A percentile compares a stretch with the other conserved stretches of the same genome.
These are phyloP conservation scores for Dynastes grantii DNA, from an alignment of 2,888 invertebrate genomes.

Conservation along the genomic window DNA sequence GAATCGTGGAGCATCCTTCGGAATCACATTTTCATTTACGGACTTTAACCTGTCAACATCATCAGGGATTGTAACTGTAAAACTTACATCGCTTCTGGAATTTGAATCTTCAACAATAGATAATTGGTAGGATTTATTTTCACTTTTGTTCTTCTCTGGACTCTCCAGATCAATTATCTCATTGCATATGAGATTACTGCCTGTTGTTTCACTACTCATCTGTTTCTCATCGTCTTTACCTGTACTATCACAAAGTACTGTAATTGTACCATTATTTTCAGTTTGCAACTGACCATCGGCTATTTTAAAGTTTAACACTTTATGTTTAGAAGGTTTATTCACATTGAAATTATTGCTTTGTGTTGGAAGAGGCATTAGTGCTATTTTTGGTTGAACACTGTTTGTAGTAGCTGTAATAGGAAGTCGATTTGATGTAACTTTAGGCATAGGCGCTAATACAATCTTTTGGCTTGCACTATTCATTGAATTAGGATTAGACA, in stretches of 20 bases:
- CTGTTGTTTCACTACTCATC: constrained; percentile 66
- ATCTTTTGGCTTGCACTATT: constrained; percentile 71
- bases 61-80: constrained; percentile 73
- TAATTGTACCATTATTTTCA: constrained; percentile 76
- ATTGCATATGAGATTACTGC: constrained; percentile 71
- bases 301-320: constrained; percentile 80
- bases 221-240: constrained; percentile 61
- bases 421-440: constrained; percentile 74
- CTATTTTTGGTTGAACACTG: constrained; percentile 69
- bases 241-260: constrained; percentile 73
- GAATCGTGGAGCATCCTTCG: constrained; percentile 64
- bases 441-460: constrained; percentile 76
- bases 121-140: constrained; percentile 66
- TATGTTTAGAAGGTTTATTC: constrained; percentile 69
- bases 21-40: constrained; percentile 68
- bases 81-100: constrained; percentile 73
- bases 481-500: constrained; percentile 49
- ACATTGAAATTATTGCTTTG: constrained; percentile 54
- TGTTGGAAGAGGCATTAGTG: constrained; percentile 66
- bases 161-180: constrained; percentile 71
- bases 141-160: constrained; percentile 60
- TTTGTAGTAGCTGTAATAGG: constrained; percentile 75
- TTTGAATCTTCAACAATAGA: constrained; percentile 66
- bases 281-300: constrained; percentile 77
- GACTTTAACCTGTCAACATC: constrained; percentile 69